These are phyloP conservation scores for Columba livia DNA, from an alignment of 2,113 vertebrate species.

Conservation along the genomic window DNA sequence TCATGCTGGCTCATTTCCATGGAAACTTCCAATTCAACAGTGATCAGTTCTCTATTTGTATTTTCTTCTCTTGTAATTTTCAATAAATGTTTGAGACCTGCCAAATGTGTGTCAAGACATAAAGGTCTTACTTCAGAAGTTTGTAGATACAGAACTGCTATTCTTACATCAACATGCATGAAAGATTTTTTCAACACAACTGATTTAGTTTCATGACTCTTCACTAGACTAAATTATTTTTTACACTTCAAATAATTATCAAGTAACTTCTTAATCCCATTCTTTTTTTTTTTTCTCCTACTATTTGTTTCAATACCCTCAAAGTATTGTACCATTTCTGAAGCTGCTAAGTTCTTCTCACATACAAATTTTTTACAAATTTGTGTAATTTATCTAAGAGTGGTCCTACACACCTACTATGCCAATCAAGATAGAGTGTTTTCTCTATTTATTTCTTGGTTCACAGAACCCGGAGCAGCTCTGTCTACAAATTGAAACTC, in stretches of 20 bases:
- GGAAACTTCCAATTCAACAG: background rate
- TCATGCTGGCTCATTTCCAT: background rate
- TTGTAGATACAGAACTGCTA: background rate
- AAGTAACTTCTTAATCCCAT: background rate
- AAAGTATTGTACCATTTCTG: background rate
- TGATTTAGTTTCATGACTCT: background rate
- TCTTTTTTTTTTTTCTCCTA: background rate
- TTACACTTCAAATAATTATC: background rate
- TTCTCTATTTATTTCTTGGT: background rate
- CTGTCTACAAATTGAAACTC: background rate
- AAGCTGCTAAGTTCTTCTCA: background rate
- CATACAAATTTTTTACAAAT: background rate
- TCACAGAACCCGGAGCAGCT: background rate
- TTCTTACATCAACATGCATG: rapidly evolving
- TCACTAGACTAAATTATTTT: background rate
- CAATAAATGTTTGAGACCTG: background rate
- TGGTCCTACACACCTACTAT: background rate
- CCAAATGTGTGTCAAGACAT: background rate
- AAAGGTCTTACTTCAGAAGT: background rate
- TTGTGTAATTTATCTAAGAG: background rate
- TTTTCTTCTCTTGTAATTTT: background rate
- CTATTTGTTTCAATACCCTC: background rate
- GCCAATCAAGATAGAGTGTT: background rate
- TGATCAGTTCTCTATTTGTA: background rate
- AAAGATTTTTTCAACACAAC: background rate